Conservation (phyloP, 92 coral and sea anemone genomes). For the Zoanthus gigantus region DNA sequence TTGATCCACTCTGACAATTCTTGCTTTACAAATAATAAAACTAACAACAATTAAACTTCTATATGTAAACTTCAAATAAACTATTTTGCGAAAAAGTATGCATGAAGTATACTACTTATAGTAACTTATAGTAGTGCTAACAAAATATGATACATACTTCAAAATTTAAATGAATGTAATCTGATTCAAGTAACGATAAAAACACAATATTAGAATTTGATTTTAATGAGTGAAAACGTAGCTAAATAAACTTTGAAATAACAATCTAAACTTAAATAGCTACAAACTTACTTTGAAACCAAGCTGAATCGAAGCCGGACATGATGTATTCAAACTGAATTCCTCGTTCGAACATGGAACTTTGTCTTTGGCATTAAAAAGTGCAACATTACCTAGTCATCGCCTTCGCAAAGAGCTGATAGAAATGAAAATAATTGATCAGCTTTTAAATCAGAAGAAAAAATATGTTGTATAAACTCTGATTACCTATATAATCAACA, state of each 20-base stretch:
- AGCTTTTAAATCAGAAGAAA: neutral
- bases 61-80: no score
- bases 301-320: slow-evolving; percentile 46
- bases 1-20: no score
- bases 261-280: neutral
- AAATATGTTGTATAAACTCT: neutral
- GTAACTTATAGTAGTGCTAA: no score
- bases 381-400: neutral
- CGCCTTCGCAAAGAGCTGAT: neutral
- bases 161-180: no score
- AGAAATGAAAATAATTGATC: neutral
- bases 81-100: no score
- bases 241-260: neutral
- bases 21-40: no score
- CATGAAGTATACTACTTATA: no score
- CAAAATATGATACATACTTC: no score
- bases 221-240: no score
- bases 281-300: slow-evolving; percentile 29
- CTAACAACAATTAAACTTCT: no score
- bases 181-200: no score
- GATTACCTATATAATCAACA: neutral
- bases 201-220: no score
- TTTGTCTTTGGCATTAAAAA: neutral
- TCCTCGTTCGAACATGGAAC: neutral
- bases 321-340: slow-evolving; percentile 2